Conservation (phyloP, 2,888 invertebrate genomes). For the Zelleria hepariella region DNA sequence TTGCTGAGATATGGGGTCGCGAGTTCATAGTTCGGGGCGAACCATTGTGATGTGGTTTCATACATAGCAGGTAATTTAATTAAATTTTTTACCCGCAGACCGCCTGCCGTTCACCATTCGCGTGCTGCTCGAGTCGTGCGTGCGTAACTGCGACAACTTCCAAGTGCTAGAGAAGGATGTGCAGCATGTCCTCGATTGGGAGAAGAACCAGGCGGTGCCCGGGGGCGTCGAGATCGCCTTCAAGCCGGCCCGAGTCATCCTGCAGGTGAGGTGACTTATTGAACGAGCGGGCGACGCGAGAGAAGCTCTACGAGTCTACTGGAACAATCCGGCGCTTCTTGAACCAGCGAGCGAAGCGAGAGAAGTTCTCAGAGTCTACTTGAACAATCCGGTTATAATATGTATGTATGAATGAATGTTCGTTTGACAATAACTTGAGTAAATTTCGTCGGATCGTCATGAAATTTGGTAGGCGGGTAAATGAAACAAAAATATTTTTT, state of each 20-base stretch:
- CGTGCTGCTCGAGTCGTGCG: conserved; percentile 94
- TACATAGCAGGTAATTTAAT: conserved; percentile 1
- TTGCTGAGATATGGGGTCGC: too few relatives aligned
- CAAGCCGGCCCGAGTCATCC: conserved; percentile 94
- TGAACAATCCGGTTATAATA: too few relatives aligned
- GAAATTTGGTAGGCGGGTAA: too few relatives aligned
- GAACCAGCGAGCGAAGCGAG: too few relatives aligned
- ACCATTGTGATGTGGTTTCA: neutral
- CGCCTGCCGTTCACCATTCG: conserved; percentile 93
- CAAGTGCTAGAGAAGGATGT: conserved; percentile 91
- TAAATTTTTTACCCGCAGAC: conserved; percentile 56
- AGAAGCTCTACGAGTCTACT: too few relatives aligned
- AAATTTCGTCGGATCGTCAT: too few relatives aligned
- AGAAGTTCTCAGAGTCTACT: too few relatives aligned
- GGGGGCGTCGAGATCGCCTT: conserved; percentile 93
- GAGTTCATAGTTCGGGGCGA: neutral
- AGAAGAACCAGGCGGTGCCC: conserved; percentile 76
- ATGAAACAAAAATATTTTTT: too few relatives aligned
- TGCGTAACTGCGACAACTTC: conserved; percentile 97
- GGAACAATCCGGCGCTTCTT: too few relatives aligned
- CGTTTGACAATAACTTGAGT: too few relatives aligned
- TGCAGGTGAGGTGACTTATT: conserved; percentile 79
- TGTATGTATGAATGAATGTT: too few relatives aligned
- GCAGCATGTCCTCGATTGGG: conserved; percentile 90
- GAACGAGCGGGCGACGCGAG: too few relatives aligned